Base-by-base conservation (phyloP, 2,113 vertebrate genomes). In the Perccottus glenii region DNA sequence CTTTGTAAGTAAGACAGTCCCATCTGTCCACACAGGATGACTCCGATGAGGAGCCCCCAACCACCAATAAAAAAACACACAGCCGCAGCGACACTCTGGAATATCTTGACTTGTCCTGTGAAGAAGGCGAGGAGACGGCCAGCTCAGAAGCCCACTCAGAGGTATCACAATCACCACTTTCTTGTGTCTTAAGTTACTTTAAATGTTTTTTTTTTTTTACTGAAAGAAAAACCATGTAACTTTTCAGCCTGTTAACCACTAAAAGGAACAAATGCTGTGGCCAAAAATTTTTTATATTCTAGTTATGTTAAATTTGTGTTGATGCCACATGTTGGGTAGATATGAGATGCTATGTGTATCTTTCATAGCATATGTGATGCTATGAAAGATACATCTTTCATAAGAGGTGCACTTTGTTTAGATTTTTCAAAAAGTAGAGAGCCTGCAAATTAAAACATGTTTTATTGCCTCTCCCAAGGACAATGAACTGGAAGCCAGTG, bases 51-150 rank as follows among this genome's bases (percentile, higher is more conserved):
- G 96, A 91, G 81, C 86, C 11, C 70, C 75, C 4, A 74, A 85
- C 77, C 75, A 8, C 72, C 0, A 93, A 27, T 27, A 27, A 91
- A 73, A 79, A 88, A 53, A 2, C 58, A 0, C 90, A 93, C 42
- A 78, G 91, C 35, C 91, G 91, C 58, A 70, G 88, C n/a, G 92
- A 92, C 1, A 70, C 87, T 11, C 10, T 77, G 48, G 91, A 90
- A 10, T 87, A 78, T 33, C 64, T 93, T 3, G 94, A 97, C 4
- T 85, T 93, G 5, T 98, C 95, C 1, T 96, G 95, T 72, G 96
- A 96, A 68, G 95, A 96, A 60, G 93, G 92, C 70, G 93, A 96
- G 60, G 93, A 94, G 55, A 94, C 94, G 0, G 91, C 93, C 4
- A 92, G 91, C 56, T 94, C 96, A 5, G 93, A 91, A 60, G 90